Base-by-base conservation (phyloP, 2,797 vertebrate genomes). In the Melanotaenia boesemani region DNA sequence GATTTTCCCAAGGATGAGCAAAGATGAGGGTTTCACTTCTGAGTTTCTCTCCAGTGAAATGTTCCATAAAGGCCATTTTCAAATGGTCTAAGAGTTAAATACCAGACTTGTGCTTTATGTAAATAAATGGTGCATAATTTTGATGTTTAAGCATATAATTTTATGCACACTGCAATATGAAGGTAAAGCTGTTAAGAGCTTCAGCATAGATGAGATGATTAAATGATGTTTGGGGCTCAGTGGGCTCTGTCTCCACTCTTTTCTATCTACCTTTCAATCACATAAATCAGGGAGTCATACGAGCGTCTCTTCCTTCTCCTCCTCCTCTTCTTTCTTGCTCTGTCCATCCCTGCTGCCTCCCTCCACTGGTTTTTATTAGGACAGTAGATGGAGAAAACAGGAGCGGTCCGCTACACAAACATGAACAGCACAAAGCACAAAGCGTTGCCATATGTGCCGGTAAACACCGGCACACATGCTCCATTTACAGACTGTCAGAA, bases 321-420 rank as follows among this genome's bases (percentile, higher is more conserved):
- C 69, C 63, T 81, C 44, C 20, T 39, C 41, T 22, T 52, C 20
- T 54, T 55, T 28, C 54, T 55, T 13, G 73, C 62, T 46, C 74
- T 4, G 70, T 78, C 81, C 84, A 22, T 82, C 36, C 71, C 63
- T 32, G 6, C 78, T 24, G 88, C 84, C 85, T 88, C 88, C 82
- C 86, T 90, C 82, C 86, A 52, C 78, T 85, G 85, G 78, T 71
- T 91, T 93, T 93, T 91, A 93, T 90, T 87, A 88, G 85, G 86
- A 91, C 85, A 84, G 84, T 80, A 74, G 86, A 93, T 89, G 89
- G 85, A 74, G 87, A 91, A 90, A 92, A 80, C 87, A 91, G 90
- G 88, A 56, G 55, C 9, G 46, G 56, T 41, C 63, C 54, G 55
- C 44, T 16, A 11, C 24, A 26, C 55, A 67, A 66, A 56, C 69